Percentiles rank a stretch among this genome's conserved stretches.
Evolutionary conservation across 2,113 vertebrate genomes (phyloP).

Genomic region (Leuciscus idus): DNA sequence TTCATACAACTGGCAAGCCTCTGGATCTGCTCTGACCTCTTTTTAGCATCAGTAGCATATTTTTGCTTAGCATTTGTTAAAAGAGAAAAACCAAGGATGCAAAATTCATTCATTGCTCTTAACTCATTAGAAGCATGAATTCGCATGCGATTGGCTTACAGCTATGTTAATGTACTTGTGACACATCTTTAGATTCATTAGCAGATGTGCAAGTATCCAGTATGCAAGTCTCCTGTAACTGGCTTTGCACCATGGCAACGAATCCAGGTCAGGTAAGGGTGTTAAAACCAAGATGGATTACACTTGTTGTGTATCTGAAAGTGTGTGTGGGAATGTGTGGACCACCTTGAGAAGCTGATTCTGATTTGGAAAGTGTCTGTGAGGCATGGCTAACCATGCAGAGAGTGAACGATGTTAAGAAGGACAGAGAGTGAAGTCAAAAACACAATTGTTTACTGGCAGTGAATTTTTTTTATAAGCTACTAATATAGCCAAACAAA

Average conservation of each 20-base stretch:
- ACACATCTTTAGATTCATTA: constrained; percentile 14
- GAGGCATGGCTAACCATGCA: background rate
- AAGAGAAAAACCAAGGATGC: background rate
- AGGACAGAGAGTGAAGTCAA: constrained; percentile 1
- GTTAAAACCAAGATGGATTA: constrained; percentile 9
- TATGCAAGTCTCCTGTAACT: background rate
- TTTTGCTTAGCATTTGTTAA: constrained; percentile 8
- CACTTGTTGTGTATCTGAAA: background rate
- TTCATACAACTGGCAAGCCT: background rate
- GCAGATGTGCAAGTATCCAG: background rate
- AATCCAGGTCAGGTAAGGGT: constrained; percentile 28
- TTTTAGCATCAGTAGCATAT: constrained; percentile 13
- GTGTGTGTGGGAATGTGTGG: constrained; percentile 18
- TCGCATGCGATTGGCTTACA: background rate
- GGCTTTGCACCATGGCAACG: constrained; percentile 14
- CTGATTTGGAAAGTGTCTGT: constrained; percentile 15
- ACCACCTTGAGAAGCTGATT: background rate
- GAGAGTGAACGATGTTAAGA: background rate
- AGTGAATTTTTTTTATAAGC: background rate
- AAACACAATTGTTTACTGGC: background rate
- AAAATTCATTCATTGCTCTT: background rate
- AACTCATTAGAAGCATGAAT: background rate
- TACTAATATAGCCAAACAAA: background rate
- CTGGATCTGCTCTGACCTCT: constrained; percentile 16
- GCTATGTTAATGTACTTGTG: background rate